Conservation (phyloP, 2,113 vertebrate genomes). For the Crotalus helleri region DNA sequence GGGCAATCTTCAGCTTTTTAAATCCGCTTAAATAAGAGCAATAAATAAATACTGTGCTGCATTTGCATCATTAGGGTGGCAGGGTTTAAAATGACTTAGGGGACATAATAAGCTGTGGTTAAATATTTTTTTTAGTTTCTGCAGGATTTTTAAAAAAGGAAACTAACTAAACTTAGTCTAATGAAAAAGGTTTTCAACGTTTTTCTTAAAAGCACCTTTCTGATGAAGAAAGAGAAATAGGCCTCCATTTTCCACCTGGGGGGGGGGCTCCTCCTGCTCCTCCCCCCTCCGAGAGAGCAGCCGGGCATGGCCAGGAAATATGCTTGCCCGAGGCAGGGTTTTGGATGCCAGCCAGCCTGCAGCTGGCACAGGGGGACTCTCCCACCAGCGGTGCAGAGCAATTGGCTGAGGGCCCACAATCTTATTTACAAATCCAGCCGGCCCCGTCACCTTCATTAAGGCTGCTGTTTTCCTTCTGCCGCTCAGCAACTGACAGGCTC, state of each 20-base stretch:
- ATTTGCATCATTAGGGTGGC: background rate
- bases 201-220: background rate
- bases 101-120: background rate
- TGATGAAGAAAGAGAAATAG: background rate
- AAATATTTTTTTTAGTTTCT: background rate
- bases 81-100: background rate
- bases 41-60: background rate
- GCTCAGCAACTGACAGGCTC: background rate
- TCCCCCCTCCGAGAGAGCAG: background rate
- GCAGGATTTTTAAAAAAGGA: background rate
- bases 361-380: background rate
- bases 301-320: background rate
- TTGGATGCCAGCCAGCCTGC: background rate
- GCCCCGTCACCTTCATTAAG: conserved; percentile 11
- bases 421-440: conserved; percentile 18
- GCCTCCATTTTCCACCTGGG: background rate
- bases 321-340: background rate
- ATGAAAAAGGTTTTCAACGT: background rate
- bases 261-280: background rate
- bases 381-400: accelerated
- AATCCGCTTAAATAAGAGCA: background rate
- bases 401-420: background rate
- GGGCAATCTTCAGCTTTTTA: background rate
- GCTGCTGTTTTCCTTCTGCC: conserved; percentile 21
- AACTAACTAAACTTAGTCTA: background rate